Evolutionary conservation across 2,888 invertebrate species (phyloP).

Genomic region (Erynnis tages): DNA sequence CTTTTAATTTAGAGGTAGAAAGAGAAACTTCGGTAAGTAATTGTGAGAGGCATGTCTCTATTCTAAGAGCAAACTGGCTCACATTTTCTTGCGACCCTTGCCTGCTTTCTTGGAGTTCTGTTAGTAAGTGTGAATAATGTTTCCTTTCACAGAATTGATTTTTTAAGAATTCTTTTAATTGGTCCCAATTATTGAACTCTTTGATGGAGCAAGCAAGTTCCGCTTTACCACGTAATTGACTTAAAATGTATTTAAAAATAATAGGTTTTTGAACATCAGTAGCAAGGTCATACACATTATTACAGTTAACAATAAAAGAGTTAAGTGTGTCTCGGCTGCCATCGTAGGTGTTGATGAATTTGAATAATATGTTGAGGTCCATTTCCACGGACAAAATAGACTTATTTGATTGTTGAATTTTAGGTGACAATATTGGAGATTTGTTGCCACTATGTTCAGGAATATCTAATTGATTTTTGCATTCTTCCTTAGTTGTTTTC

Average conservation of each 20-base stretch:
- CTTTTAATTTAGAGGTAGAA: neutral
- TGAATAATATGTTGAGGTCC: neutral
- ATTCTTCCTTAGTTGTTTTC: neutral
- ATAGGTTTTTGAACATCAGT: neutral
- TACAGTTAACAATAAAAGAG: constrained; percentile 2
- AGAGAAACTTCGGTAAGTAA: constrained; percentile 1
- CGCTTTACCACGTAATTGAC: constrained; percentile 35
- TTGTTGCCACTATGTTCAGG: neutral
- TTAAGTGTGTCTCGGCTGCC: neutral
- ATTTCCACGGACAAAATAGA: neutral
- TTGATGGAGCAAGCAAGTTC: constrained; percentile 37
- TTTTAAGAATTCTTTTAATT: constrained; percentile 35
- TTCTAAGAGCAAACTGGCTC: neutral
- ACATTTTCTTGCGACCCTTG: neutral
- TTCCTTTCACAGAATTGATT: neutral
- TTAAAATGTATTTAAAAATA: constrained; percentile 33
- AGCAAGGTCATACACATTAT: neutral
- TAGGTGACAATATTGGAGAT: neutral
- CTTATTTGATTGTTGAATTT: neutral
- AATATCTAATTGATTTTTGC: neutral
- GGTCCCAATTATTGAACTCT: constrained; percentile 34
- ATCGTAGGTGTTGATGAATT: constrained; percentile 5
- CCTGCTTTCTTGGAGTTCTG: constrained; percentile 2
- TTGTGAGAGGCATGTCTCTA: constrained; percentile 12
- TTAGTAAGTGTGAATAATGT: constrained; percentile 7